Percentiles rank a stretch among this genome's conserved stretches.
Evolutionary conservation across 2,888 invertebrate species (phyloP).

Genomic region (Dynastes grantii): DNA sequence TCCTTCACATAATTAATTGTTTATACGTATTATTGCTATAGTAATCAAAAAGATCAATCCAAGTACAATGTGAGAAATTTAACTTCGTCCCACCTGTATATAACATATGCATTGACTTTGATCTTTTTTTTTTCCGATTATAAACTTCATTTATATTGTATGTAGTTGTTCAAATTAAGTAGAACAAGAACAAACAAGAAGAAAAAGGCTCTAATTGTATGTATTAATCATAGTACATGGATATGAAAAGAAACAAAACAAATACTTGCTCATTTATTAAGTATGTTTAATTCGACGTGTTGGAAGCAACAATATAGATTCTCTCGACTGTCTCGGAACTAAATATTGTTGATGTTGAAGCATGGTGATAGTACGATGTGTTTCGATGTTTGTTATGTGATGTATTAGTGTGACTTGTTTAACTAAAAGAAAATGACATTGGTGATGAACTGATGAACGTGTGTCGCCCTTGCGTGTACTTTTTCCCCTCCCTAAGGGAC

Average conservation of each 20-base stretch:
- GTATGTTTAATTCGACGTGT: background rate
- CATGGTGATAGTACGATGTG: background rate
- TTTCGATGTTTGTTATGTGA: background rate
- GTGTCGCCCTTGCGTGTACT: too few relatives aligned
- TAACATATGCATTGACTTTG: too few relatives aligned
- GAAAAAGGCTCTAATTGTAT: slow-evolving; percentile 9
- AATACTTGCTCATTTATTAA: slow-evolving; percentile 20
- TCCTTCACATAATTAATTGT: too few relatives aligned
- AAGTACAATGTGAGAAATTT: too few relatives aligned
- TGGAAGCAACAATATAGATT: background rate
- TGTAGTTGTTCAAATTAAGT: background rate
- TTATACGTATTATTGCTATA: too few relatives aligned
- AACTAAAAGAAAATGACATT: background rate
- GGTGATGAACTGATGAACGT: too few relatives aligned
- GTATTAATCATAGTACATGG: background rate
- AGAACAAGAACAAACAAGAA: background rate
- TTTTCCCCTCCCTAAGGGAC: background rate
- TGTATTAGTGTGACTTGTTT: background rate
- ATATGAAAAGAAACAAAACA: background rate
- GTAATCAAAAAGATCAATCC: too few relatives aligned
- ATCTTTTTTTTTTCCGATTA: too few relatives aligned
- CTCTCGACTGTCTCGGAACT: too few relatives aligned
- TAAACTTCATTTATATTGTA: too few relatives aligned
- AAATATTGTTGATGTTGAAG: too few relatives aligned
- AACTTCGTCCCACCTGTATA: too few relatives aligned